These are phyloP conservation scores for Ascidia mentula DNA, from an alignment of 23 tunicate species.

Conservation along the genomic window DNA sequence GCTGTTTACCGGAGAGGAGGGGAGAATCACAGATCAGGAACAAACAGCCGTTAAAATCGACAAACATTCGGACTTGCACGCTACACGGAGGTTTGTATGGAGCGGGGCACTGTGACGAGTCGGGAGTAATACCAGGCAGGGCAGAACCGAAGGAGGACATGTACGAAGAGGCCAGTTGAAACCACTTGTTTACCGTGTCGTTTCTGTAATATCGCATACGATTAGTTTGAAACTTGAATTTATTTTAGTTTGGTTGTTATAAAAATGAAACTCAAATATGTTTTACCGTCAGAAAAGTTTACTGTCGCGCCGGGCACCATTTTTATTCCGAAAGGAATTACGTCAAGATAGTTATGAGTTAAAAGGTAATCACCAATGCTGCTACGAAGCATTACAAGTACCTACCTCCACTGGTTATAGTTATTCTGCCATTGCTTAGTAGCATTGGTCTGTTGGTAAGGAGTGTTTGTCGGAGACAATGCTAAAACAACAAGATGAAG, in stretches of 20 bases:
- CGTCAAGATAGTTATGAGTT: no score
- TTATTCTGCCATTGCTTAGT: conserved; percentile 51
- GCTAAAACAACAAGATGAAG: not conserved
- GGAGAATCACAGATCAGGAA: conserved; percentile 44
- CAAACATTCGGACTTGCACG: conserved; percentile 14
- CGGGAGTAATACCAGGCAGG: conserved; percentile 24
- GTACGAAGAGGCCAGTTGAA: conserved; percentile 18
- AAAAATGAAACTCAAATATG: not conserved
- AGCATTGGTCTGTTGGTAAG: conserved; percentile 31
- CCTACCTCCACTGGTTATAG: conserved; percentile 53
- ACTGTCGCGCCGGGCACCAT: no score
- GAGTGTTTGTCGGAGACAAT: not conserved
- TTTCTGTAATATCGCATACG: conserved; percentile 15
- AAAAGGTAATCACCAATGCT: no score
- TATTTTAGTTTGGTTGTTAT: not conserved
- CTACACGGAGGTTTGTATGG: conserved; percentile 40
- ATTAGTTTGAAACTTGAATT: not conserved
- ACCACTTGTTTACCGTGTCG: conserved; percentile 47
- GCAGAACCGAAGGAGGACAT: not conserved
- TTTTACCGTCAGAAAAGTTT: no score
- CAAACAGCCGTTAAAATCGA: conserved; percentile 64
- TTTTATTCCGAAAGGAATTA: no score
- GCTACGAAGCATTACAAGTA: no score
- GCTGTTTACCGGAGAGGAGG: no score
- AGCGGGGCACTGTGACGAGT: conserved; percentile 37